Evolutionary conservation across 2,888 invertebrate genomes (phyloP).

Genomic region (Tenthredo distinguenda): DNA sequence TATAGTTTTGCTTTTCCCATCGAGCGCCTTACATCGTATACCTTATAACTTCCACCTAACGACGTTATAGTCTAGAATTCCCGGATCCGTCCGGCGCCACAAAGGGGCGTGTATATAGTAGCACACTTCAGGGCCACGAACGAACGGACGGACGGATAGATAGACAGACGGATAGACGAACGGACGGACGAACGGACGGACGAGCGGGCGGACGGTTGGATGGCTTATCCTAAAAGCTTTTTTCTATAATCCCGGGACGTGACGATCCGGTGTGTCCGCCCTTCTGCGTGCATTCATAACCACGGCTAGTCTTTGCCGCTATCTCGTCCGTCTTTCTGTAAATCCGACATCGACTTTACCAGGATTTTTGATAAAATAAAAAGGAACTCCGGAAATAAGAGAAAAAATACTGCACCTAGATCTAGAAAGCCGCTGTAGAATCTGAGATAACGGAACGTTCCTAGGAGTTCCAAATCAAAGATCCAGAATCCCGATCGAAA

Average conservation of each 20-base stretch:
- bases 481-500: conserved; percentile 15
- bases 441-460: conserved; percentile 15
- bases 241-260: conserved; percentile 54
- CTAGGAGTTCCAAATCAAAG: conserved; percentile 4
- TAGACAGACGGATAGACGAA: conserved; percentile 3
- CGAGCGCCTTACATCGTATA: conserved; percentile 34
- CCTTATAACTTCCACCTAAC: conserved; percentile 35
- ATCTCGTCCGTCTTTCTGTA: conserved; percentile 42
- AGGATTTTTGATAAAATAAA: conserved; percentile 30
- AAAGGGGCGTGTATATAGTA: conserved; percentile 40
- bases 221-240: conserved; percentile 55
- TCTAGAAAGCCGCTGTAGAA: neutral
- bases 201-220: conserved; percentile 31
- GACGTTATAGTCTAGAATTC: conserved; percentile 46
- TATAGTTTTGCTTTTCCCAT: conserved; percentile 23
- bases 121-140: conserved; percentile 39
- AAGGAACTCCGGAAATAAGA: neutral
- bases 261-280: conserved; percentile 51
- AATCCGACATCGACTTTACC: conserved; percentile 43
- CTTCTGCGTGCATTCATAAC: conserved; percentile 53
- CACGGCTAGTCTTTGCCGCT: conserved; percentile 27
- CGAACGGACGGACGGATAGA: conserved; percentile 14
- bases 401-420: conserved; percentile 1
- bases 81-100: conserved; percentile 45
- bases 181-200: conserved; percentile 1